A percentile compares a stretch with the other conserved stretches of the same genome.
phyloP scores from a whole-genome alignment of 2,888 invertebrate genomes.

The Deilephila elpenor region DNA sequence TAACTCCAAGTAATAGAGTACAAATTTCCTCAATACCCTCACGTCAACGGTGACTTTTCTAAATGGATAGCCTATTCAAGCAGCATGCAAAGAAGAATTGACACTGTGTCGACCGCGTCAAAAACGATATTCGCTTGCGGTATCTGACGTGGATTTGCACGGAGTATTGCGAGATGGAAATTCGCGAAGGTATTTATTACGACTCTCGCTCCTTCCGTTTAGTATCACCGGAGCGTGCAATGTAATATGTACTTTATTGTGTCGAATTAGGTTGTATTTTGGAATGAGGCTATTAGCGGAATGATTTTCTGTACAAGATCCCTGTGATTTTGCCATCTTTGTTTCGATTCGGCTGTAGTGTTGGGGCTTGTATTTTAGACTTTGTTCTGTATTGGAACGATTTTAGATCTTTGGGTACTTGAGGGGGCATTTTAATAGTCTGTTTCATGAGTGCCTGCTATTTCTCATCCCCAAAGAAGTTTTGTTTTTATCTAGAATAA shows the following conservation, averaged over 20 bases:
- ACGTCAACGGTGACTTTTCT: conserved; percentile 8
- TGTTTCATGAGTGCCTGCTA: not conserved
- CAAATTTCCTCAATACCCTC: conserved; percentile 17
- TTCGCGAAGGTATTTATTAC: conserved; percentile 56
- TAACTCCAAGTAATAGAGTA: conserved; percentile 42
- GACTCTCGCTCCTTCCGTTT: conserved; percentile 46
- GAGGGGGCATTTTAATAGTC: not conserved
- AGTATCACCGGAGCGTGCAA: conserved; percentile 41
- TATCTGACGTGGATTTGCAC: conserved; percentile 44
- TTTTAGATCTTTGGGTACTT: conserved; percentile 16
- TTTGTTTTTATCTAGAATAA: too few species aligned
- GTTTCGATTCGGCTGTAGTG: conserved; percentile 46
- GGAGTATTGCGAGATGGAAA: conserved; percentile 54
- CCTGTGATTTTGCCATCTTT: conserved; percentile 50
- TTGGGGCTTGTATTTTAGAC: not conserved
- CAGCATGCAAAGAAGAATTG: conserved; percentile 53
- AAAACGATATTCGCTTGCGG: conserved; percentile 59
- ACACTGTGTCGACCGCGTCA: conserved; percentile 48
- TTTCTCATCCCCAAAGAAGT: too few species aligned
- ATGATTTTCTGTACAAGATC: conserved; percentile 64
- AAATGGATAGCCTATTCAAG: conserved; percentile 29
- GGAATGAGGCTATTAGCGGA: conserved; percentile 29
- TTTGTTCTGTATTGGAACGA: conserved; percentile 32
- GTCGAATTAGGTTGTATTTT: conserved; percentile 46
- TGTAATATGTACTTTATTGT: conserved; percentile 26